Evolutionary conservation across 2,797 vertebrate genomes (phyloP).

Genomic region (Heteromormyrus szaboi): DNA sequence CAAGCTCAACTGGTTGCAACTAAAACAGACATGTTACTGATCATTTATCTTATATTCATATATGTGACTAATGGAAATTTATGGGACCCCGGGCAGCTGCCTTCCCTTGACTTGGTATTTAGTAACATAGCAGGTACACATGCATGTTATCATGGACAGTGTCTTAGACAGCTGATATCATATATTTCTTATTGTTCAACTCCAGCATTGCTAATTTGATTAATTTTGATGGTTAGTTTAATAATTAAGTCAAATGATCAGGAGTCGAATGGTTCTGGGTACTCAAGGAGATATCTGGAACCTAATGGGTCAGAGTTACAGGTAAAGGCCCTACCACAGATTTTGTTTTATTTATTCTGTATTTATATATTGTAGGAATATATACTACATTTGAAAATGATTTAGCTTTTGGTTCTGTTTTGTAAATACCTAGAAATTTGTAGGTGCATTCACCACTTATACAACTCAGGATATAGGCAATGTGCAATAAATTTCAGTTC

Average conservation of each 20-base stretch:
- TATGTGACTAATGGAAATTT: background rate
- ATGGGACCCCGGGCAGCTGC: background rate
- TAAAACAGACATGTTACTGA: background rate
- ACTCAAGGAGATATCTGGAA: background rate
- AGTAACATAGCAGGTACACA: background rate
- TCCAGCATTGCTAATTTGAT: background rate
- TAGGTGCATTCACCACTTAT: background rate
- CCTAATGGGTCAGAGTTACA: background rate
- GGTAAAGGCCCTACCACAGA: background rate
- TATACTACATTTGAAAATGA: background rate
- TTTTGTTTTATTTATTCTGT: background rate
- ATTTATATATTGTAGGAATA: background rate
- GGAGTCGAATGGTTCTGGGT: background rate
- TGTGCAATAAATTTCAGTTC: background rate
- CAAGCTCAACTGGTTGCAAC: background rate
- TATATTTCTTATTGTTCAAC: background rate
- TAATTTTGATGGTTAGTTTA: background rate
- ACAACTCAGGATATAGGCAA: background rate
- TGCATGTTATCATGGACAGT: background rate
- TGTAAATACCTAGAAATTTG: background rate
- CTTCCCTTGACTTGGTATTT: background rate
- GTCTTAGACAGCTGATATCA: background rate
- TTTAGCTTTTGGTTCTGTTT: background rate
- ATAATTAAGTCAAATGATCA: background rate
- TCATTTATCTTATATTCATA: background rate